These are phyloP conservation scores for Rhabdophis nuchalis DNA, from an alignment of 2,797 vertebrate species.

Conservation along the genomic window DNA sequence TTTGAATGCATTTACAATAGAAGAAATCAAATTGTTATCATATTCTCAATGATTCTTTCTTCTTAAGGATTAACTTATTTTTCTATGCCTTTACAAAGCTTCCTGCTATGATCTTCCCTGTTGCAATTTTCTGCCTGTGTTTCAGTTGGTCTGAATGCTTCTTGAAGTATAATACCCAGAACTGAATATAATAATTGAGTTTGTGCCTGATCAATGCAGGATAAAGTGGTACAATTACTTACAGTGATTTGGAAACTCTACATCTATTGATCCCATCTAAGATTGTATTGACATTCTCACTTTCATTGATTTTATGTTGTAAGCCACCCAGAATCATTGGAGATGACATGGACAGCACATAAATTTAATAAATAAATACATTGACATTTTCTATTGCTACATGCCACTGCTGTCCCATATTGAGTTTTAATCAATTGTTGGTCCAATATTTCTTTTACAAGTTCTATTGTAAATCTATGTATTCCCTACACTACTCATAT, in stretches of 20 bases:
- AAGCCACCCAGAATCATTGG: not conserved
- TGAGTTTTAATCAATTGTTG: not conserved
- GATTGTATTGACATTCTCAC: not conserved
- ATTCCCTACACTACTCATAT: not conserved
- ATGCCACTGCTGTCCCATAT: not conserved
- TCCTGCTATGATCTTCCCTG: not conserved
- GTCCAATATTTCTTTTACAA: not conserved
- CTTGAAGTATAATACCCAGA: not conserved
- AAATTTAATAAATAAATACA: not conserved
- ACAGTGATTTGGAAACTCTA: not conserved
- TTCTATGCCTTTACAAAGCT: not conserved
- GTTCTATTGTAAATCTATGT: not conserved
- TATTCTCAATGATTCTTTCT: not conserved
- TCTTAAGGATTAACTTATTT: not conserved
- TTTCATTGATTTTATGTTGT: not conserved
- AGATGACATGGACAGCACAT: not conserved
- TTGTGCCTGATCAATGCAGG: not conserved
- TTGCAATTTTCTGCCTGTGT: not conserved
- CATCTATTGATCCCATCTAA: not conserved
- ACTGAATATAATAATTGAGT: not conserved
- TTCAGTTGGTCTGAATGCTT: not conserved
- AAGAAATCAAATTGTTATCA: not conserved
- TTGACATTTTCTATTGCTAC: not conserved
- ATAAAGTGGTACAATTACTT: not conserved
- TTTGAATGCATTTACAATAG: not conserved